A percentile compares a stretch with the other conserved stretches of the same genome.
These are phyloP conservation scores for Beroe ovata DNA, from an alignment of 37 sponge, comb jelly and placozoan genomes.

Conservation along the genomic window DNA sequence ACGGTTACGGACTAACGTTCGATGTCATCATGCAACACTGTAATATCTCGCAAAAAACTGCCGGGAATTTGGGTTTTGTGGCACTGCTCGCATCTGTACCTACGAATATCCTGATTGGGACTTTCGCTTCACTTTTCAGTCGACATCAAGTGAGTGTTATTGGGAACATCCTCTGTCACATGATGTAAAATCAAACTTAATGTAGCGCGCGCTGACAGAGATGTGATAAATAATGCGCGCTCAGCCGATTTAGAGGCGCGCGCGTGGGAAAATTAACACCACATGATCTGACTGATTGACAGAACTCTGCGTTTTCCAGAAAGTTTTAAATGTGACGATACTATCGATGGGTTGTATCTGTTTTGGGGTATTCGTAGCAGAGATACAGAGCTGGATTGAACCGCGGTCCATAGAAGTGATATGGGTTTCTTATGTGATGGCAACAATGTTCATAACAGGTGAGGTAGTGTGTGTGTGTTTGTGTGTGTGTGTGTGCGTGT, in stretches of 20 bases:
- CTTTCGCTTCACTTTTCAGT: constrained; percentile 29
- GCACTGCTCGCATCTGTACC: constrained; percentile 36
- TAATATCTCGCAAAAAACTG: background rate
- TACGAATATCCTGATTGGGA: constrained; percentile 35
- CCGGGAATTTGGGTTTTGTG: constrained; percentile 28
- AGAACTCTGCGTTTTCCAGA: constrained; percentile 15
- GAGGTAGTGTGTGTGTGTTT: too few species aligned
- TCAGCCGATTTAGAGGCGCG: too few species aligned
- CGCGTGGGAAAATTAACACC: background rate
- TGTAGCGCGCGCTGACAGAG: background rate
- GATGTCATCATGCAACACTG: constrained; percentile 1
- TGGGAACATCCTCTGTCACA: constrained; percentile 1
- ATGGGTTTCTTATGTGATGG: background rate
- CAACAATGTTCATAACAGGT: constrained; percentile 49
- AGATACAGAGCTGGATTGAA: constrained; percentile 6
- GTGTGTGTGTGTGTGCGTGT: too few species aligned
- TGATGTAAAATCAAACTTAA: too few species aligned
- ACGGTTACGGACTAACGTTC: constrained; percentile 32
- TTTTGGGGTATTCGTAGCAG: constrained; percentile 20
- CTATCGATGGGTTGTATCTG: background rate
- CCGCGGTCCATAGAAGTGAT: background rate
- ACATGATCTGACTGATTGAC: background rate
- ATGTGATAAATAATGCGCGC: too few species aligned
- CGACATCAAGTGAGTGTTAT: background rate
- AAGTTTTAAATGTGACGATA: constrained; percentile 27